A percentile compares a stretch with the other conserved stretches of the same genome.
Conservation (phyloP, 2,797 vertebrate genomes). For the Silurus lanzhouensis region DNA sequence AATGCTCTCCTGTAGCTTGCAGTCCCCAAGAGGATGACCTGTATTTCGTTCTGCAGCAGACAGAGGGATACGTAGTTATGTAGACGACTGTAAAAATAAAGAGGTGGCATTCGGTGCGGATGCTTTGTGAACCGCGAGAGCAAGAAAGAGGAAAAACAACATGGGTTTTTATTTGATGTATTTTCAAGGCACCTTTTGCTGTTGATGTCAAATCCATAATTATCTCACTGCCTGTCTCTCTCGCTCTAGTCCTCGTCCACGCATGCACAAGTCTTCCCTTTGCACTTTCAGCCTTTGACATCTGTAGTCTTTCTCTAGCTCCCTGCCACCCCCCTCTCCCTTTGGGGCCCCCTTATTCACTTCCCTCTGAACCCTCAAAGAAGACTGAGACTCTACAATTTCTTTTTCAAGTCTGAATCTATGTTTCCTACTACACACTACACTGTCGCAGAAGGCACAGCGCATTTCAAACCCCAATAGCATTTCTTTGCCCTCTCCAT, state of each 20-base stretch:
- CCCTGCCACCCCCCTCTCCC: neutral
- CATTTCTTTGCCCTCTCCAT: neutral
- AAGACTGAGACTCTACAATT: neutral
- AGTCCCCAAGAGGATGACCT: constrained; percentile 29
- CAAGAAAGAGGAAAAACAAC: constrained; percentile 7
- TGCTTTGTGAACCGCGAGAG: constrained; percentile 11
- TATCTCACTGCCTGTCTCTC: constrained; percentile 6
- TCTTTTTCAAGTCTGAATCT: constrained; percentile 26
- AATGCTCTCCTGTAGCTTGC: neutral
- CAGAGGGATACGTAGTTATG: constrained; percentile 22
- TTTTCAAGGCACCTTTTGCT: constrained; percentile 11
- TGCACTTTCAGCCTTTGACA: constrained; percentile 32
- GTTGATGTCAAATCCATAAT: constrained; percentile 21
- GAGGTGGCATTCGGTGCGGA: constrained; percentile 30
- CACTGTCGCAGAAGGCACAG: constrained; percentile 21
- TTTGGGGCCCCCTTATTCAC: neutral
- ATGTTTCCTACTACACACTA: neutral
- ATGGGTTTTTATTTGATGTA: constrained; percentile 12
- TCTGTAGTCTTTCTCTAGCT: constrained; percentile 21
- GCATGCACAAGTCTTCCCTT: neutral
- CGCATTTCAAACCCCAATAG: constrained; percentile 19
- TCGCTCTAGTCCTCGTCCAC: neutral
- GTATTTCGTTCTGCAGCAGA: constrained; percentile 49
- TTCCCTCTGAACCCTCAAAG: constrained; percentile 33
- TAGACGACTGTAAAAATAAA: constrained; percentile 35